Evolutionary conservation across 2,113 vertebrate species (phyloP).

Genomic region (Cyanocitta stelleri): DNA sequence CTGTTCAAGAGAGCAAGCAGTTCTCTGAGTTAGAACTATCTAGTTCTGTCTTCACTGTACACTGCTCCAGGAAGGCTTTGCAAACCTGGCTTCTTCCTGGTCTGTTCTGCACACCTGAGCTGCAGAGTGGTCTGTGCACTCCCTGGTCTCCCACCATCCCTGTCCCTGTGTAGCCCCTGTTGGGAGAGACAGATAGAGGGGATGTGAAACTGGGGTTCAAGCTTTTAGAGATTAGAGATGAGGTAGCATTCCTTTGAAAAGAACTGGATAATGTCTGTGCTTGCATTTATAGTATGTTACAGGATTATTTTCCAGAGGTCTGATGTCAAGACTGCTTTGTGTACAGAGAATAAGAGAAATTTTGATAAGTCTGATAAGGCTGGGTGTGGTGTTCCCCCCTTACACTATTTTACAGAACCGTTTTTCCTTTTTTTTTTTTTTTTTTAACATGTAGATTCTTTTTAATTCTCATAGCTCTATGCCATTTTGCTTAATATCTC

Average conservation of each 20-base stretch:
- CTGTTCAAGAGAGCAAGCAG: neutral
- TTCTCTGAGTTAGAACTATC: neutral
- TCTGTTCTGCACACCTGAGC: accelerated
- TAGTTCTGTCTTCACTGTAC: neutral
- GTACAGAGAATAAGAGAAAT: neutral
- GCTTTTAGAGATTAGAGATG: neutral
- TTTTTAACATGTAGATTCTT: neutral
- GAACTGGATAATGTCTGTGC: neutral
- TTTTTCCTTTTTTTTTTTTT: neutral
- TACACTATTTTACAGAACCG: neutral
- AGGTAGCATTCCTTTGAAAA: neutral
- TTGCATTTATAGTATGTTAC: neutral
- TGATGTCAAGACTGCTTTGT: neutral
- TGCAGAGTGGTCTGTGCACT: accelerated
- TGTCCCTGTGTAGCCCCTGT: neutral
- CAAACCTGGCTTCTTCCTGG: neutral
- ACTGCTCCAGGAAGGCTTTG: neutral
- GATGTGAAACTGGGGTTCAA: neutral
- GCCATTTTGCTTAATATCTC: neutral
- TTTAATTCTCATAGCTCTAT: neutral
- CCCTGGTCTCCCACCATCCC: neutral
- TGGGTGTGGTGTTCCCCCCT: neutral
- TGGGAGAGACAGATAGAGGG: neutral
- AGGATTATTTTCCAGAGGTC: neutral
- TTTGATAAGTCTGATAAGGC: neutral